Percentiles rank a stretch among this genome's conserved stretches.
Conservation (phyloP, 1,140 invertebrate genomes). For the Hyles euphorbiae region DNA sequence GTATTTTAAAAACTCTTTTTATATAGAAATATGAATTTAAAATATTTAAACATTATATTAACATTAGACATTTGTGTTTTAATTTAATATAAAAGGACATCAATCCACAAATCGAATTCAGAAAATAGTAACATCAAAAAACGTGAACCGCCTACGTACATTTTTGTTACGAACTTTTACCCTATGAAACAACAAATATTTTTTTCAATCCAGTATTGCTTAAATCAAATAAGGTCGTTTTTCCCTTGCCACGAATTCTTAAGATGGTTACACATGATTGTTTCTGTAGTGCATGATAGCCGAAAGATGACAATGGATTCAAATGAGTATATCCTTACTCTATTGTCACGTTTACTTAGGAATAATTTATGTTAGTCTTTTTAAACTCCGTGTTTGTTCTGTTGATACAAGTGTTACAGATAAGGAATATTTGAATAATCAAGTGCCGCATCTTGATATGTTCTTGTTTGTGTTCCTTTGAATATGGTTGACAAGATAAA, state of each 20-base stretch:
- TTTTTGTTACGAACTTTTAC: no score
- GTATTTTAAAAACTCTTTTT: no score
- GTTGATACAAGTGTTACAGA: slow-evolving; percentile 48
- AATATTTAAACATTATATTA: no score
- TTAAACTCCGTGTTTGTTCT: slow-evolving; percentile 29
- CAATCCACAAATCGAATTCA: no score
- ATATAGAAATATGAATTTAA: no score
- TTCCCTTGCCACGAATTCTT: slow-evolving; percentile 9
- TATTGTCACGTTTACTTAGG: slow-evolving; percentile 36
- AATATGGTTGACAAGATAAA: not conserved
- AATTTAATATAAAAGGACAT: no score
- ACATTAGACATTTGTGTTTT: no score
- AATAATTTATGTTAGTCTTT: slow-evolving; percentile 57
- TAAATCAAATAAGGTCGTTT: slow-evolving; percentile 26
- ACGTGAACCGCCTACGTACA: no score
- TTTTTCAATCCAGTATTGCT: no score
- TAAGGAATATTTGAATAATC: slow-evolving; percentile 36
- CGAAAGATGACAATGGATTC: slow-evolving; percentile 64
- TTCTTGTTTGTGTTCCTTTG: not conserved
- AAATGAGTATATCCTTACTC: slow-evolving; percentile 67
- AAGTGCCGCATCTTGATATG: slow-evolving; percentile 8
- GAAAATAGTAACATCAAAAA: no score
- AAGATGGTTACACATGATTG: slow-evolving; percentile 1
- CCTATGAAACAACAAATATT: no score
- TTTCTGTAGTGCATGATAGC: slow-evolving; percentile 36